Percentiles rank a stretch among this genome's conserved stretches.
Evolutionary conservation across 2,888 invertebrate species (phyloP).

Genomic region (Rotaria sp.): DNA sequence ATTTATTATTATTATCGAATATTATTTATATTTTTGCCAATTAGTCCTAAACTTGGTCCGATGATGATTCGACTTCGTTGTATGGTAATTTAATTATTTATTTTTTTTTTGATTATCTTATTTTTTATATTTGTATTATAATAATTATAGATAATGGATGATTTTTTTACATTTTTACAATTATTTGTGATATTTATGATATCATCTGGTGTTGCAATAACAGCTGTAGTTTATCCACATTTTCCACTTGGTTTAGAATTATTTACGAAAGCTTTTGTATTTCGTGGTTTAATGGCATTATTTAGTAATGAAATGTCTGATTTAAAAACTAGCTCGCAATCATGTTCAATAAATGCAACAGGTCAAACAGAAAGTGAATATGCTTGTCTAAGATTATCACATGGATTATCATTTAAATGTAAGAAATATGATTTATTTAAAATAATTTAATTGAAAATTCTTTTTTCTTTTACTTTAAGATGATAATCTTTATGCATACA

Average conservation of each 20-base stretch:
- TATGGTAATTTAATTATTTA: constrained; percentile 47
- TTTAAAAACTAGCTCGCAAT: constrained; percentile 45
- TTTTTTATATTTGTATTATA: too few species aligned
- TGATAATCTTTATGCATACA: neutral
- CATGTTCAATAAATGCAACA: constrained; percentile 3
- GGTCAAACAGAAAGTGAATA: neutral
- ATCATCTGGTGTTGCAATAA: constrained; percentile 53
- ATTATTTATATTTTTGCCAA: constrained; percentile 56
- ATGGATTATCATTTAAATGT: constrained; percentile 22
- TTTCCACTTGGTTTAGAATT: constrained; percentile 49
- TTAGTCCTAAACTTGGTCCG: constrained; percentile 56
- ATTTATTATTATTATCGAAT: constrained; percentile 58
- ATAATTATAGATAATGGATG: constrained; percentile 48
- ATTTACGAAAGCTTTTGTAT: constrained; percentile 49
- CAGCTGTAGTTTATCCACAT: constrained; percentile 57
- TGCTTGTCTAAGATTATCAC: constrained; percentile 8
- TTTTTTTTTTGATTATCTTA: neutral
- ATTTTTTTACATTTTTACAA: constrained; percentile 52
- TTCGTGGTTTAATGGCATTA: constrained; percentile 55
- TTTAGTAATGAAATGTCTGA: constrained; percentile 55
- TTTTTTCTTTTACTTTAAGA: neutral
- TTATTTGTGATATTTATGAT: constrained; percentile 53
- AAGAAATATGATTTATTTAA: neutral
- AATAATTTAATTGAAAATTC: neutral
- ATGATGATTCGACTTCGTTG: constrained; percentile 56